Evolutionary conservation across 2,888 invertebrate genomes (phyloP), one percentile per base, ranked within the genome.

Genomic region (Ischnus inquisitorius): DNA sequence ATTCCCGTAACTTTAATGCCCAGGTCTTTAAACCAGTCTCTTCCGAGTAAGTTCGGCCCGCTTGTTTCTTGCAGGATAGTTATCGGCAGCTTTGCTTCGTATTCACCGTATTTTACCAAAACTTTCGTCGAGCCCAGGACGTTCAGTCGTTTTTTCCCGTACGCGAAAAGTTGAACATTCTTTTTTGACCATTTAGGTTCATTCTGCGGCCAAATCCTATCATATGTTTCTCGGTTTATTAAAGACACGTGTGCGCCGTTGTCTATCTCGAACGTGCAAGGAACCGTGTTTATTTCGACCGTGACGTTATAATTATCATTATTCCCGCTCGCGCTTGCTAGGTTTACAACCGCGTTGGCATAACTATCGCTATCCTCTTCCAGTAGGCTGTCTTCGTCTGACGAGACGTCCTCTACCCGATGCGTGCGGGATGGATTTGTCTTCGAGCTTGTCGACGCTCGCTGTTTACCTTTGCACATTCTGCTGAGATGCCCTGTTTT

Each of bases 21-120:
- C 10, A 74, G 43, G 14, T 80, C 41, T 19, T 57, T 65, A 22
- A 74, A 80, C 57, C 74, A 74, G 34, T 80, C 48, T 72, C 54
- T 65, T 68, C 80, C 80, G 28, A 80, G 74, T 65, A 80, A 41
- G 48, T 80, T 80, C 48, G 67, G 72, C 14, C 80, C 74, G 22
- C 8, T 16, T 12, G 48, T 74, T 12, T 80, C 80, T 10, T 80
- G 22, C 19, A 65, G 64, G 1, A 65, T 28, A 25, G 65, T 57
- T 22, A 79, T 4, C 16, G 79, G 72, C 1, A 72, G 41, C 10
- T 34, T 64, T n/a, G 39, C 71, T 16, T 48, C n/a, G 48, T 60
- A 22, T 43, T 39, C 34, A 5, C 64, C 64, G 62, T 74, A 74
- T 43, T 74, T 28, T 12, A 74, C 62, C 48, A 43, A 62, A 1